Evolutionary conservation across 2,797 vertebrate species (phyloP), one percentile per base, ranked within the genome.

Genomic region (Galaxias olidus): DNA sequence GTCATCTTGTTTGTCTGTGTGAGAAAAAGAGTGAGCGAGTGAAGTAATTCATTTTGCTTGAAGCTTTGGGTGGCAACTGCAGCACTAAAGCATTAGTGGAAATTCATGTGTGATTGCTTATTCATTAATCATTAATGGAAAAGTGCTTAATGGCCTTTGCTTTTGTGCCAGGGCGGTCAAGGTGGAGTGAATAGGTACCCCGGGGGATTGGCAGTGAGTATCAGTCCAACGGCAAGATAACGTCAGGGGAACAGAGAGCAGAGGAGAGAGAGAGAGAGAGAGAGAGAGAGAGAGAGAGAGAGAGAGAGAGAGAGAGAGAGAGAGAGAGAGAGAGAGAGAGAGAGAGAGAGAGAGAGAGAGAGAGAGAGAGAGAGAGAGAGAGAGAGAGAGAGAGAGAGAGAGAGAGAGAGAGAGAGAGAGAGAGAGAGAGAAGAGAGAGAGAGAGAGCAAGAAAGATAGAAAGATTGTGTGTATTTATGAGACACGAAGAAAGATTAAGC

Each of bases 121-220:
- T 63, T 42, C 9, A 62, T 45, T 47, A 60, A 59, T 44, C 49
- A 55, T 9, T 0, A 30, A 6, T 0, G 15, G 40, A 12, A 51
- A 41, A 19, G 67, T 19, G 19, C 18, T 40, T 58, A 13, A 60
- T 1, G 47, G 45, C 43, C 20, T 53, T 45, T 18, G 42, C 42
- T 45, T 45, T 45, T n/a, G 15, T 69, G 57, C 57, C 13, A 62
- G 66, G 68, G 72, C 9, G 54, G 59, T 62, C 71, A 74, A 63
- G 65, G 68, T 20, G 71, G 68, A 20, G 46, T 68, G 56, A 66
- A 59, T 55, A 66, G 60, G 12, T 61, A 45, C 45, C 55, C 51
- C 10, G 61, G 61, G 51, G 66, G 56, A 8, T 45, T 55, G 44
- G 65, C 54, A 51, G 44, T 68, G n/a, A 68, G 61, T 55, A 15